Evolutionary conservation across 2,888 invertebrate genomes (phyloP), one percentile per base, ranked within the genome.

Genomic region (Phaedon cochleariae): DNA sequence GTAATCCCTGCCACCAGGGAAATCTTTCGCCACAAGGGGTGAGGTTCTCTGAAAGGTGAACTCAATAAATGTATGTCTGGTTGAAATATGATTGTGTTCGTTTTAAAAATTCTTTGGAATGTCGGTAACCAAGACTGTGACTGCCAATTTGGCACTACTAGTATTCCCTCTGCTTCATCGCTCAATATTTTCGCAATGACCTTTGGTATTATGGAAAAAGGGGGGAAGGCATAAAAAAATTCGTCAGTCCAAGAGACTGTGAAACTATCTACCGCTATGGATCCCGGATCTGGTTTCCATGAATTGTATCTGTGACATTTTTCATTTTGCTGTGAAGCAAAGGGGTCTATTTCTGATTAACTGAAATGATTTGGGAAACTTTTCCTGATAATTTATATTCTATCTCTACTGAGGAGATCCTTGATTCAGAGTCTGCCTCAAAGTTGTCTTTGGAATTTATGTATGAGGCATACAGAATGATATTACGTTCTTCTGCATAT

Each of bases 301-400:
- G 77, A 79, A 21, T 75, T 41, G 64, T 69, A 78, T 17, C 54
- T 69, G 21, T 60, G 3, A 55, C 76, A 78, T 67, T 78, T 78
- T 22, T 48, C 41, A 58, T 70, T 70, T 1, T 59, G 0, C 17
- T 64, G 51, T 12, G 26, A 17, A 2, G 59, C 59, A 29, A 59
- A 59, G 2, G 48, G 12, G 18, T 59, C 59, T 26, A 59, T 45
- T 2, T 48, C 26, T 7, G 48, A 29, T n/a, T 4, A n/a, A 6
- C 59, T 49, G 29, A 59, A 59, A 12, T 26, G 48, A 20, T 48
- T 59, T 12, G 3, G 12, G 1, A 17, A 59, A 48, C n/a, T 12
- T 17, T 12, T n/a, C n/a, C n/a, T n/a, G n/a, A n/a, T n/a, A n/a
- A n/a, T n/a, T n/a, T n/a, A 21, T 26, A 59, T 34, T 59, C 48